Base-by-base conservation (phyloP, 2,888 invertebrate genomes). In the Gnatocerus cornutus region DNA sequence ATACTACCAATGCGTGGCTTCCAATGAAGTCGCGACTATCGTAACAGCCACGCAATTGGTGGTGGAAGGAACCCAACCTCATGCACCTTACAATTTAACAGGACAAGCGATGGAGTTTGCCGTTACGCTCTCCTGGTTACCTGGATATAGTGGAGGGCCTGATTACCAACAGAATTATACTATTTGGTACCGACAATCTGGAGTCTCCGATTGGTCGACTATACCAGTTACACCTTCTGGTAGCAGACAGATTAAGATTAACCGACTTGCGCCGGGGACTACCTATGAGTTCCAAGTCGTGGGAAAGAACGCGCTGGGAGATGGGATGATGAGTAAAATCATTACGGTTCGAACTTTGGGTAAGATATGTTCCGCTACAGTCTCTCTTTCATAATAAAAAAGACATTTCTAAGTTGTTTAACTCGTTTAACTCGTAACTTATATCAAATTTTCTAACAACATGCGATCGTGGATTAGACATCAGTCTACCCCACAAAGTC, bases 261-360 rank as follows among this genome's bases (percentile, higher is more conserved):
- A 95, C 85, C 92, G 94, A 72, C 89, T 98, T 71, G 91, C 92
- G 77, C 96, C 97, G 7, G 94, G 94, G 74, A 96, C 96, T 41
- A 92, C 93, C 66, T 98, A 98, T 86, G 97, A 98, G 86, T 98
- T 98, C 86, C 96, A 97, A 88, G 96, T 98, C 68, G 92, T 97
- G 79, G 96, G 98, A 68, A 94, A 96, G 83, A 98, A 98, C 85
- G 92, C 94, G 9, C 90, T 97, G 65, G 98, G 98, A 72, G 96
- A 97, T 82, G 98, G 98, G 72, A 94, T 97, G 93, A 94, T 95
- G 90, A 97, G 97, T 87, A 94, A 96, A 86, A 91, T 94, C 71
- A 93, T 97, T 82, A 94, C 93, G 68, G 93, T 96, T 76, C 89
- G 92, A 83, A 98, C 98, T 66, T 88, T 94, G 82, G 96, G 97